Conservation (phyloP, 2,113 vertebrate genomes). For the Planiliza haematocheilus region DNA sequence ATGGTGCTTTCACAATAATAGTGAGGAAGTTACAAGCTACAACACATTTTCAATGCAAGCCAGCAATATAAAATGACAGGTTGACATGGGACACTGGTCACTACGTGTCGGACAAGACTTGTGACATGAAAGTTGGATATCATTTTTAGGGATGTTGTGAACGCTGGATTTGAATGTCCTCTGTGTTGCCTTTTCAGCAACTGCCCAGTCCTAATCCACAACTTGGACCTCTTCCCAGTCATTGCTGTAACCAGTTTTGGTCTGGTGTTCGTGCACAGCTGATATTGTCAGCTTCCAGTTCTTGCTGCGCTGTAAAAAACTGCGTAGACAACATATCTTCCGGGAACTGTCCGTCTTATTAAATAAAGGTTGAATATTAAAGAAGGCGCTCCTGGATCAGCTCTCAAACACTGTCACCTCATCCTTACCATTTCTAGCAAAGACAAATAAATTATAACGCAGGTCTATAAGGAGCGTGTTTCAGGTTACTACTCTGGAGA, state of each 20-base stretch:
- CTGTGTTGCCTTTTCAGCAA: neutral
- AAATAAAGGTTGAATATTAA: constrained; percentile 3
- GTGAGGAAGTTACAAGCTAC: too few species aligned
- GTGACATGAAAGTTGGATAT: neutral
- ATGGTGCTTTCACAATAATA: too few species aligned
- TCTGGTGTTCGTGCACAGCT: neutral
- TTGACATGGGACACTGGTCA: too few species aligned
- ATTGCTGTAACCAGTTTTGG: neutral
- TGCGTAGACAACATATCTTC: neutral
- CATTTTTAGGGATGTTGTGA: neutral
- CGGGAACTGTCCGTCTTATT: neutral
- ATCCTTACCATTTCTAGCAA: constrained; percentile 15
- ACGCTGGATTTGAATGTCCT: neutral
- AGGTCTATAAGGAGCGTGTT: constrained; percentile 34
- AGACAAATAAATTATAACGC: constrained; percentile 35
- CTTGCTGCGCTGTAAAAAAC: constrained; percentile 4
- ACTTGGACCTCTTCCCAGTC: neutral
- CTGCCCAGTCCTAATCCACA: neutral
- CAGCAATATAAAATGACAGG: too few species aligned
- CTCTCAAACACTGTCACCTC: constrained; percentile 13
- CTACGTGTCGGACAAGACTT: too few species aligned
- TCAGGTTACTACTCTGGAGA: constrained; percentile 49
- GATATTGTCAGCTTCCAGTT: neutral
- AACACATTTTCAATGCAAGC: too few species aligned
- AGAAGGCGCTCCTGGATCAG: neutral